A percentile compares a stretch with the other conserved stretches of the same genome.
These are phyloP conservation scores for Pteronotus mesoamericanus DNA, from an alignment of 2,797 vertebrate genomes.

Conservation along the genomic window DNA sequence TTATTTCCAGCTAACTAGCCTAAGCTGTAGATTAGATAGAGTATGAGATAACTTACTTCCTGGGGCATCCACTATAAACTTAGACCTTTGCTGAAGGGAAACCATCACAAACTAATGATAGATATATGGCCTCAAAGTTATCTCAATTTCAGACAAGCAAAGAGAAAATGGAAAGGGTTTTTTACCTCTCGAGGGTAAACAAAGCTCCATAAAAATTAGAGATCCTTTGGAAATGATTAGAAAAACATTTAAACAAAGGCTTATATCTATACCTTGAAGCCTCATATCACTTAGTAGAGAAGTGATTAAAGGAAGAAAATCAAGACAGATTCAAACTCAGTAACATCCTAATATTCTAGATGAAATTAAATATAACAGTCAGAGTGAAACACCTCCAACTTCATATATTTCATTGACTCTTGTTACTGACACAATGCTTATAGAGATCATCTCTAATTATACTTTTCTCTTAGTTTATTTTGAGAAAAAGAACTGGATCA, in stretches of 20 bases:
- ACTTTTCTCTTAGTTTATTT: constrained; percentile 5
- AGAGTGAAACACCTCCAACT: neutral
- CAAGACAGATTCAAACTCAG: constrained; percentile 15
- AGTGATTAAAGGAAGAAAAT: neutral
- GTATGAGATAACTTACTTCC: neutral
- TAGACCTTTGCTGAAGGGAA: neutral
- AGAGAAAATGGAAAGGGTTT: neutral
- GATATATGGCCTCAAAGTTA: neutral
- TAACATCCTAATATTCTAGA: neutral
- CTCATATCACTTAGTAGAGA: neutral
- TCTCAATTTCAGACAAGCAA: neutral
- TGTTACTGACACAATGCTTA: neutral
- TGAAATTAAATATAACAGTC: neutral
- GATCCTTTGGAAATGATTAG: neutral
- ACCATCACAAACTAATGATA: neutral
- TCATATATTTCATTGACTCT: neutral
- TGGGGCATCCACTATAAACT: neutral
- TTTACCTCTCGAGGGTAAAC: neutral
- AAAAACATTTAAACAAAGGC: neutral
- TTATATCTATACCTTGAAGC: neutral
- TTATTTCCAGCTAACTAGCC: neutral
- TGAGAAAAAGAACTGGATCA: constrained; percentile 10
- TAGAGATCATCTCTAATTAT: neutral
- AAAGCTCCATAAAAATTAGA: neutral
- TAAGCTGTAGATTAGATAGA: neutral